Percentiles rank a stretch among this genome's conserved stretches.
phyloP scores from a whole-genome alignment of 2,113 vertebrate species.

The Otolemur garnettii region DNA sequence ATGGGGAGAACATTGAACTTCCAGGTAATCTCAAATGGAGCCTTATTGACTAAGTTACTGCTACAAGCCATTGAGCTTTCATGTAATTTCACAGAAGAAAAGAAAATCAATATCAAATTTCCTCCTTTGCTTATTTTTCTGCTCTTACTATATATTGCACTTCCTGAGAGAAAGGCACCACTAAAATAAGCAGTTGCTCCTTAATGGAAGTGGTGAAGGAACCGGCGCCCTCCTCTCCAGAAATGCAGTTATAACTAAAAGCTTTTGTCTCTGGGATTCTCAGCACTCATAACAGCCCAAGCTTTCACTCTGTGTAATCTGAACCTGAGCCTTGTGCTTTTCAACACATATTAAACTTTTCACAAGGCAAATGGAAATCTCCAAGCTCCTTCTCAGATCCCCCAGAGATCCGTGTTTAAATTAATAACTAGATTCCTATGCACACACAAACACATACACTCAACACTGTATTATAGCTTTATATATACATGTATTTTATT shows the following conservation, averaged over 20 bases:
- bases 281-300: background rate
- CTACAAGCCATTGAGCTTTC: constrained; percentile 60
- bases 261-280: constrained; percentile 45
- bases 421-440: background rate
- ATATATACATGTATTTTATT: background rate
- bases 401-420: constrained; percentile 23
- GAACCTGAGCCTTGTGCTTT: constrained; percentile 37
- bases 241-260: constrained; percentile 63
- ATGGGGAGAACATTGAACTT: background rate
- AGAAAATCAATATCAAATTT: constrained; percentile 85
- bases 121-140: constrained; percentile 72
- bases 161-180: constrained; percentile 66
- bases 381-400: background rate
- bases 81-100: constrained; percentile 72
- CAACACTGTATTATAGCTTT: background rate
- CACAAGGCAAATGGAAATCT: constrained; percentile 63
- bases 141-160: constrained; percentile 70
- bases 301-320: background rate
- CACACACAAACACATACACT: background rate
- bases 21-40: constrained; percentile 68
- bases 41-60: constrained; percentile 63
- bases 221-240: constrained; percentile 37
- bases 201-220: constrained; percentile 70
- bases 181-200: constrained; percentile 61
- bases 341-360: constrained; percentile 55